Evolutionary conservation across 2,888 invertebrate species (phyloP).

Genomic region (Oithona nana): DNA sequence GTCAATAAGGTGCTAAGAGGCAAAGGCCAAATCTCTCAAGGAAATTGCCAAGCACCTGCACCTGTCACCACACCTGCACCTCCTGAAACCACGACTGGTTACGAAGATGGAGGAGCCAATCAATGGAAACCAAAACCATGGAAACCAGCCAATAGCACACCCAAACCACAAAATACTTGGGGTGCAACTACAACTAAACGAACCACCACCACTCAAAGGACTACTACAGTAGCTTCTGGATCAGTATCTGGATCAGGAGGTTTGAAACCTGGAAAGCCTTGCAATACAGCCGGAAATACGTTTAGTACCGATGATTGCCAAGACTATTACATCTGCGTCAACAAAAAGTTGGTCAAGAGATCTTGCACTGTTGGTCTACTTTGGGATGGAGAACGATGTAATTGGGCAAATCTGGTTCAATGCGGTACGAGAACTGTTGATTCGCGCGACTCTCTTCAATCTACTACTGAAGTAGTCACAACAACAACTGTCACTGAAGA

Average conservation of each 20-base stretch:
- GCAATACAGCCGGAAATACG: not conserved
- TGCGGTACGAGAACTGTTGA: not conserved
- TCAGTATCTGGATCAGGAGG: not conserved
- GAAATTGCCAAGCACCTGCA: slow-evolving; percentile 48
- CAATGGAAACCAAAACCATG: slow-evolving; percentile 23
- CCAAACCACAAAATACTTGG: not conserved
- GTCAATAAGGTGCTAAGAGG: not conserved
- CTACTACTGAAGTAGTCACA: not conserved
- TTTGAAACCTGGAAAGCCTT: not conserved
- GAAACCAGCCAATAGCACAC: not conserved
- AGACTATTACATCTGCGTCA: not conserved
- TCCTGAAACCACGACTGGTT: slow-evolving; percentile 40
- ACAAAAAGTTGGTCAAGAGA: not conserved
- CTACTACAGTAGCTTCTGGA: not conserved
- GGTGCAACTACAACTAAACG: not conserved
- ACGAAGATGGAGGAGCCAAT: slow-evolving; percentile 12
- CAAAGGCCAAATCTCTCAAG: slow-evolving; percentile 21
- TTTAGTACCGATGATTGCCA: not conserved
- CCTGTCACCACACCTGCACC: slow-evolving; percentile 53
- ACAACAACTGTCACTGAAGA: not conserved
- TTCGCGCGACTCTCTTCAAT: not conserved
- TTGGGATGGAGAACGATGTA: not conserved
- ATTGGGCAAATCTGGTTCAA: not conserved
- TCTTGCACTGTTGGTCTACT: not conserved
- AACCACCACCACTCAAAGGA: not conserved